These are phyloP conservation scores for Drusus annulatus DNA, from an alignment of 1,140 invertebrate genomes.

Conservation along the genomic window DNA sequence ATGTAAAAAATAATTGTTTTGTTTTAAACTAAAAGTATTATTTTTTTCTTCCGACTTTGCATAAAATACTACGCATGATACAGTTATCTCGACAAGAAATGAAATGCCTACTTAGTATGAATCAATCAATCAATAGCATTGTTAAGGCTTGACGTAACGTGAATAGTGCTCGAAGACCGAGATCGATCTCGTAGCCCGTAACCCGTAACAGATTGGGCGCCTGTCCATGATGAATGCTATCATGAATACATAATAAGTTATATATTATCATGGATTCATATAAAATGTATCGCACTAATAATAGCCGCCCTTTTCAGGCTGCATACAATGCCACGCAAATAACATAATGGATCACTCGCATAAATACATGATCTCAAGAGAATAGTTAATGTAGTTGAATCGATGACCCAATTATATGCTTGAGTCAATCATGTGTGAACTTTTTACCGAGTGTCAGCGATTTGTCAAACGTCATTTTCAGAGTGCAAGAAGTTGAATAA, in stretches of 20 bases:
- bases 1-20: no score
- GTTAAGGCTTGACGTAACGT: constrained; percentile 4
- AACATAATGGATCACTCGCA: constrained; percentile 23
- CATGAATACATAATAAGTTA: background rate
- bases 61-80: no score
- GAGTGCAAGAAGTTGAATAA: no score
- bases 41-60: no score
- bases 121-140: constrained; percentile 5
- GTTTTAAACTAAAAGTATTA: no score
- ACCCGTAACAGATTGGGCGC: constrained; percentile 10
- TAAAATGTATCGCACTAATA: constrained; percentile 30
- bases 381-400: constrained; percentile 15
- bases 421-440: constrained; percentile 2
- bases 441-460: background rate
- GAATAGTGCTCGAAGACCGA: background rate
- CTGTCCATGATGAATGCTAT: constrained; percentile 40
- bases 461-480: no score
- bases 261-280: constrained; percentile 12
- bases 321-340: constrained; percentile 30
- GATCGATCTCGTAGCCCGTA: constrained; percentile 18
- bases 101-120: background rate
- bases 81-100: no score
- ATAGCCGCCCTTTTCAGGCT: constrained; percentile 32
- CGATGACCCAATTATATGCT: constrained; percentile 19
- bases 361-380: constrained; percentile 23